These are phyloP conservation scores for Corapipo altera DNA, from an alignment of 2,113 vertebrate species.

Conservation along the genomic window DNA sequence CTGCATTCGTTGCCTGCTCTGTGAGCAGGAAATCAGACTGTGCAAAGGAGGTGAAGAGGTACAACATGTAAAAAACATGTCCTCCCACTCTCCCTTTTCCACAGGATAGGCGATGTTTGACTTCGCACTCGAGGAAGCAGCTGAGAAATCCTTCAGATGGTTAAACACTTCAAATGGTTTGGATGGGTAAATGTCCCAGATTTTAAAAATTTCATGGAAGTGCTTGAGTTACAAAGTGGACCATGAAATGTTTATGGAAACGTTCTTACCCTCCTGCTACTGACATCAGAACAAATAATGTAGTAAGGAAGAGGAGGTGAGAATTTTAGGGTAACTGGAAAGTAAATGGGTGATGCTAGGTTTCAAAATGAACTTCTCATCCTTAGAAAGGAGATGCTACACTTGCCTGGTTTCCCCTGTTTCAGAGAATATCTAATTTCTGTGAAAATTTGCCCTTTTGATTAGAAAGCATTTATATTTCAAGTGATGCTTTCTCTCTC, in stretches of 20 bases:
- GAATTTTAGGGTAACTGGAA: neutral
- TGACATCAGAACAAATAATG: neutral
- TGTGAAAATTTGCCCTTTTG: neutral
- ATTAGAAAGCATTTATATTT: neutral
- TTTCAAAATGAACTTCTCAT: neutral
- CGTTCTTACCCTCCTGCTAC: neutral
- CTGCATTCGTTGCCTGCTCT: neutral
- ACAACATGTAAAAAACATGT: conserved; percentile 65
- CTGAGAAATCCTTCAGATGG: conserved; percentile 62
- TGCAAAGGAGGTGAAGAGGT: conserved; percentile 59
- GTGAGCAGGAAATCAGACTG: conserved; percentile 21
- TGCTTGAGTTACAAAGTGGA: conserved; percentile 3
- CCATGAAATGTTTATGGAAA: neutral
- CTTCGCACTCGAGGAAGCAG: conserved; percentile 43
- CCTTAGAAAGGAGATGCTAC: neutral
- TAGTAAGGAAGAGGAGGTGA: neutral
- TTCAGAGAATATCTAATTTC: neutral
- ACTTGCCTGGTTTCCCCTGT: neutral
- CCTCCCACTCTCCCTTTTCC: conserved; percentile 53
- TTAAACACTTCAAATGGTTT: conserved; percentile 22
- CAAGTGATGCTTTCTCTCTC: neutral
- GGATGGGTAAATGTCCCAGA: conserved; percentile 34
- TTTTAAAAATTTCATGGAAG: neutral
- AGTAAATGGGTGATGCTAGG: neutral
- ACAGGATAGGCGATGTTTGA: conserved; percentile 45